phyloP scores from a whole-genome alignment of 2,797 vertebrate genomes.

The Pseudotriccus pelzelni region DNA sequence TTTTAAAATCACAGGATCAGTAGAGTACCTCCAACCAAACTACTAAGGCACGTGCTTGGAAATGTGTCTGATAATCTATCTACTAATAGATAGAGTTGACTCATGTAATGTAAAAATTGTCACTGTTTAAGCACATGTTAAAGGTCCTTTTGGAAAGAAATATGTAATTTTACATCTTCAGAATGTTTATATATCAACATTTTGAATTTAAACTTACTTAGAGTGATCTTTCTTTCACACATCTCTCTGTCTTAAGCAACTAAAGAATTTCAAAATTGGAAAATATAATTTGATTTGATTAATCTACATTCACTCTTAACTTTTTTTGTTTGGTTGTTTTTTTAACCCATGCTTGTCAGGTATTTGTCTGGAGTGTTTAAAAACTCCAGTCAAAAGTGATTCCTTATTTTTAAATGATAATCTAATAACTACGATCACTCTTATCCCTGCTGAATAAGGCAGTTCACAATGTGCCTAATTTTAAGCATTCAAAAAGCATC shows the following conservation, averaged over 20 bases:
- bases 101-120: not conserved
- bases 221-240: not conserved
- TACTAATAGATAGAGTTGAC: not conserved
- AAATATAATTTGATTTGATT: not conserved
- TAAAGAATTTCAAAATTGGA: not conserved
- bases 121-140: not conserved
- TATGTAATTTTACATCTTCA: not conserved
- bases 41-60: not conserved
- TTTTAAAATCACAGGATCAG: not conserved
- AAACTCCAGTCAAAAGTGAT: not conserved
- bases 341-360: accelerated
- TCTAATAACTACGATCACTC: not conserved
- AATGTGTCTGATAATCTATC: not conserved
- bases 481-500: not conserved
- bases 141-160: not conserved
- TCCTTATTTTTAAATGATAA: not conserved
- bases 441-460: not conserved
- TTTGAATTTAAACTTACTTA: not conserved
- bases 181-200: not conserved
- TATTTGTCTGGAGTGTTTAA: not conserved
- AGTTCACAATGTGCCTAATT: not conserved
- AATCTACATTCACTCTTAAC: not conserved
- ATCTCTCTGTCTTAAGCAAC: not conserved
- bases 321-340: not conserved
- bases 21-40: not conserved